Evolutionary conservation across 2,888 invertebrate genomes (phyloP).

Genomic region (Dichetophora obliterata): DNA sequence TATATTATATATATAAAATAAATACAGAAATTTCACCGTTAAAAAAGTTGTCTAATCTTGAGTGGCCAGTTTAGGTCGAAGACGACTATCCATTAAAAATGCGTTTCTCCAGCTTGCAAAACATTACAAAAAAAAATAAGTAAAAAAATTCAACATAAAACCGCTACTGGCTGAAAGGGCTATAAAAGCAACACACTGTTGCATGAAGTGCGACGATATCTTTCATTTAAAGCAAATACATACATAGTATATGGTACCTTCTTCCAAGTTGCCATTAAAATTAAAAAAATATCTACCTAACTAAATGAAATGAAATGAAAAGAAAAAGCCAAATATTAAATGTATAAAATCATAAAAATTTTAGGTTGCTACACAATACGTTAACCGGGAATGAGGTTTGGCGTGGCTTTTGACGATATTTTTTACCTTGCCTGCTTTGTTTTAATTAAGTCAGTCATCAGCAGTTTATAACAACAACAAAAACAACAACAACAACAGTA

Average conservation of each 20-base stretch:
- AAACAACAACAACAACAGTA: conserved; percentile 20
- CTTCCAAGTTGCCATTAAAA: neutral
- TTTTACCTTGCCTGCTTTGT: neutral
- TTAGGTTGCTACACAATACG: conserved; percentile 16
- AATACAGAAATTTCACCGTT: too few relatives aligned
- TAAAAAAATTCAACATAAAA: neutral
- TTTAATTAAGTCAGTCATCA: conserved; percentile 11
- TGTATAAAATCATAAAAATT: conserved; percentile 25
- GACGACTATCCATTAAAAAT: neutral
- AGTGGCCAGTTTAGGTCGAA: neutral
- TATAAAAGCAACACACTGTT: conserved; percentile 13
- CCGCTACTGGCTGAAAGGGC: neutral
- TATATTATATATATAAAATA: too few relatives aligned
- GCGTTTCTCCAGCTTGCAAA: conserved; percentile 10
- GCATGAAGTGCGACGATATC: neutral
- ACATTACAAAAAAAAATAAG: neutral
- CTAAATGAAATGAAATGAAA: neutral
- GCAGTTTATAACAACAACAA: conserved; percentile 12
- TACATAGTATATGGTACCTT: too few relatives aligned
- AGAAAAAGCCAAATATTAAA: conserved; percentile 9
- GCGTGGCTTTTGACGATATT: neutral
- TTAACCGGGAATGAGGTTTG: neutral
- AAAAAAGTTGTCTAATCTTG: neutral
- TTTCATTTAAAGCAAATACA: too few relatives aligned
- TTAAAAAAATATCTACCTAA: neutral